phyloP scores from a whole-genome alignment of 2,113 vertebrate species.

The Carollia perspicillata region DNA sequence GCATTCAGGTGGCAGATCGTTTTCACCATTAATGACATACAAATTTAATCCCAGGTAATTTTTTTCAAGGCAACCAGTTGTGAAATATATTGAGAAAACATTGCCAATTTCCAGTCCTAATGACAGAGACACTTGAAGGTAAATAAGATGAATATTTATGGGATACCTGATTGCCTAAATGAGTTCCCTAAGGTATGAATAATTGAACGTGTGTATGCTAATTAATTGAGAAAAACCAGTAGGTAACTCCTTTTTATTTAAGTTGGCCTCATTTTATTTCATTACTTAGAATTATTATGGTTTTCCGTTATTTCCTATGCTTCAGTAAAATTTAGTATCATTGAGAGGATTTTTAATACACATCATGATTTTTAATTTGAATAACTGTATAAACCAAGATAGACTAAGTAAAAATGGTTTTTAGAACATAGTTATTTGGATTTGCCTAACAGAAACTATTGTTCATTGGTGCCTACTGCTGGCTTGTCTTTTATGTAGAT shows the following conservation, averaged over 20 bases:
- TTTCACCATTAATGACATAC: slow-evolving; percentile 76
- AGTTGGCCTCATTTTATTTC: slow-evolving; percentile 62
- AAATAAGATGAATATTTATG: slow-evolving; percentile 74
- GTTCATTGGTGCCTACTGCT: neutral
- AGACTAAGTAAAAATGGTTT: slow-evolving; percentile 2
- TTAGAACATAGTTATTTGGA: neutral
- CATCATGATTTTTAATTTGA: slow-evolving; percentile 60
- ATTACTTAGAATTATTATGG: slow-evolving; percentile 67
- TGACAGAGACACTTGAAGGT: slow-evolving; percentile 70
- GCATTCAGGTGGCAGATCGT: slow-evolving; percentile 58
- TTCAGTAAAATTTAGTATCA: slow-evolving; percentile 66
- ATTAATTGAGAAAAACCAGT: slow-evolving; percentile 68
- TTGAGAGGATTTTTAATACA: slow-evolving; percentile 67
- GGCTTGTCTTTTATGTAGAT: neutral
- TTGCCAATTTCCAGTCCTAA: slow-evolving; percentile 56
- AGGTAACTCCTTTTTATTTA: slow-evolving; percentile 54
- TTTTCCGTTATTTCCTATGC: slow-evolving; percentile 61
- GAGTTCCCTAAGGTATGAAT: slow-evolving; percentile 71
- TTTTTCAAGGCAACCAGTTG: slow-evolving; percentile 80
- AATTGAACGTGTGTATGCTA: slow-evolving; percentile 66
- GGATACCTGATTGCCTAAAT: slow-evolving; percentile 72
- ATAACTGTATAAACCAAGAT: slow-evolving; percentile 7
- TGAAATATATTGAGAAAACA: slow-evolving; percentile 77
- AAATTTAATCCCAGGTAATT: slow-evolving; percentile 76
- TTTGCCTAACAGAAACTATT: neutral